Base-by-base conservation (phyloP, 2,888 invertebrate species). In the Liodrosophila aerea region DNA sequence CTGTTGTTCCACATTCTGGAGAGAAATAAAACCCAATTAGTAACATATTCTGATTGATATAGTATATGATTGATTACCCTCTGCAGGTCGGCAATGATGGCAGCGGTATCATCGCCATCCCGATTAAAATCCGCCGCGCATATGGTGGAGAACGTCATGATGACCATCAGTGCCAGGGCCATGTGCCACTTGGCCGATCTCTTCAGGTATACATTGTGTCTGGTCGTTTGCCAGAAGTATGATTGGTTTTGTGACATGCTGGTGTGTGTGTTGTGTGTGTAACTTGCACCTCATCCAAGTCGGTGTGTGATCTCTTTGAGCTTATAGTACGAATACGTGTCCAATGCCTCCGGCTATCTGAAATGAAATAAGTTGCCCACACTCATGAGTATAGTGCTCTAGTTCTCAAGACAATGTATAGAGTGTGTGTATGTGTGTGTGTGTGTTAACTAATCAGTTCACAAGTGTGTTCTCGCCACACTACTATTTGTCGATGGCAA, bases 241-340 rank as follows among this genome's bases (percentile, higher is more conserved):
- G 89, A 89, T 80, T 89, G 89, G 70, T 89, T 89, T 83, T 89
- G 89, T 71, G 89, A 89, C 89, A 89, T 89, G 57, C 84, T 81
- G 64, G 39, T 58, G 54, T 57, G 46, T 61, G 30, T 12, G 7
- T 13, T n/a, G 29, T 37, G n/a, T n/a, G 16, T 16, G 18, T 22
- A 27, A 15, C 34, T 51, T 40, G 31, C 52, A 45, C 49, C 64
- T 52, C 64, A 71, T 71, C n/a, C 44, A 45, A 46, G 8, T 37
- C n/a, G n/a, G n/a, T n/a, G 5, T 12, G 22, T 12, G 40, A 36
- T 46, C 22, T 45, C 52, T 50, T 31, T 39, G 41, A 59, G 33
- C 27, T 9, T 30, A 27, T 29, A 27, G 13, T 47, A 16, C 4
- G 47, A 34, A 30, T 62, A 59, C 65, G 67, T 67, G 71, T 83